phyloP scores from a whole-genome alignment of 2,113 vertebrate species.

The Talpa occidentalis region DNA sequence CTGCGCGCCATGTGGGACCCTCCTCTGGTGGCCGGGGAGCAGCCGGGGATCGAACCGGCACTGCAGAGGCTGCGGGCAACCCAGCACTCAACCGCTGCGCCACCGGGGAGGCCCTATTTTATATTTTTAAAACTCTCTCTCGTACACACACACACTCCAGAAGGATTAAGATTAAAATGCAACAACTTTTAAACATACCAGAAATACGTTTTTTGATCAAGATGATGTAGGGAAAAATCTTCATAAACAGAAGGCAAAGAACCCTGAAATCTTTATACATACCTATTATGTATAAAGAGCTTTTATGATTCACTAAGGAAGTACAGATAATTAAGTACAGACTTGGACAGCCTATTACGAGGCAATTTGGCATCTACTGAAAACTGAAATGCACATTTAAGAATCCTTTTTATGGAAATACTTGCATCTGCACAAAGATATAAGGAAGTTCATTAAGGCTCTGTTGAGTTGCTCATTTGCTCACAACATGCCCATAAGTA shows the following conservation, averaged over 20 bases:
- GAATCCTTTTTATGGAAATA: background rate
- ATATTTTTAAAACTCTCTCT: background rate
- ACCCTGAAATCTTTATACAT: no score
- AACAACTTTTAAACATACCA: background rate
- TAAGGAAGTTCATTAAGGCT: background rate
- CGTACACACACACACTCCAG: background rate
- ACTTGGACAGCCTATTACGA: background rate
- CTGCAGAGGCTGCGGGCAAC: no score
- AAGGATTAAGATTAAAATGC: conserved; percentile 25
- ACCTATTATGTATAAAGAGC: background rate
- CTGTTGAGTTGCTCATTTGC: background rate
- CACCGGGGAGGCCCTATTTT: no score
- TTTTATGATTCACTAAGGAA: background rate
- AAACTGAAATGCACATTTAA: conserved; percentile 31
- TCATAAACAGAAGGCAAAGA: conserved; percentile 28
- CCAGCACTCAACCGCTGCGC: no score
- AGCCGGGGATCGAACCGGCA: no score
- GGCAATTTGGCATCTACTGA: background rate
- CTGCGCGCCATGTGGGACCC: no score
- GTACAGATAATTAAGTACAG: background rate
- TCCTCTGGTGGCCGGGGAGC: no score
- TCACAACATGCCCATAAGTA: background rate
- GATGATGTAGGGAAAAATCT: background rate
- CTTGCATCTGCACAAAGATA: background rate
- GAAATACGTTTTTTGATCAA: conserved; percentile 5